These are phyloP conservation scores for Prolemur simus DNA, from an alignment of 2,113 vertebrate species.

Conservation along the genomic window DNA sequence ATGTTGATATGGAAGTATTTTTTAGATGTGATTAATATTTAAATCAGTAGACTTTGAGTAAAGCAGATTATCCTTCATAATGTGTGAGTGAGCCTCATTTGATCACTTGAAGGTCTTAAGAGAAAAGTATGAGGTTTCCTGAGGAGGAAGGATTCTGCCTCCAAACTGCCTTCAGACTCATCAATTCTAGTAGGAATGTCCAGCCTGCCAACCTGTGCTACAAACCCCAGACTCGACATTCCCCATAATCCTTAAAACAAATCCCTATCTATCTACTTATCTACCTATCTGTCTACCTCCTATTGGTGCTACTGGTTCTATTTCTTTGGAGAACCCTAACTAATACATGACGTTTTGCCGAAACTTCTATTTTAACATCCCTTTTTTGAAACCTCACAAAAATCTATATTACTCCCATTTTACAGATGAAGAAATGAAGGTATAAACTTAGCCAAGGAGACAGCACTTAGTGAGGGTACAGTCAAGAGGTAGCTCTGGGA, in stretches of 20 bases:
- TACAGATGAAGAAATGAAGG: background rate
- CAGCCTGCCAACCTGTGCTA: background rate
- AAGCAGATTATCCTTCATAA: background rate
- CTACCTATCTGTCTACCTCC: background rate
- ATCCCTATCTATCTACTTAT: background rate
- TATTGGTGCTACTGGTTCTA: background rate
- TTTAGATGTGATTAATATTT: background rate
- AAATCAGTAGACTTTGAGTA: background rate
- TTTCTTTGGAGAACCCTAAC: background rate
- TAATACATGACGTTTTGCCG: background rate
- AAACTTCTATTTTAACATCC: background rate
- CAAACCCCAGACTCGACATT: background rate
- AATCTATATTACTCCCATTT: background rate
- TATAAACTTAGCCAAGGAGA: background rate
- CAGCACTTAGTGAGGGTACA: background rate
- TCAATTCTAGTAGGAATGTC: background rate
- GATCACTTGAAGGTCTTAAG: background rate
- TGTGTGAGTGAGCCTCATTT: background rate
- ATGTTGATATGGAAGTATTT: background rate
- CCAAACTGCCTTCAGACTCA: background rate
- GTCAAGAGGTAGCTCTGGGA: background rate
- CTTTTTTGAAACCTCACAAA: background rate
- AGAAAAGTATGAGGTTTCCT: background rate
- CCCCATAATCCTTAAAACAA: background rate
- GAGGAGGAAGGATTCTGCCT: background rate